These are phyloP conservation scores for Catamblyrhynchus diadema DNA, from an alignment of 2,797 vertebrate genomes.

Conservation along the genomic window DNA sequence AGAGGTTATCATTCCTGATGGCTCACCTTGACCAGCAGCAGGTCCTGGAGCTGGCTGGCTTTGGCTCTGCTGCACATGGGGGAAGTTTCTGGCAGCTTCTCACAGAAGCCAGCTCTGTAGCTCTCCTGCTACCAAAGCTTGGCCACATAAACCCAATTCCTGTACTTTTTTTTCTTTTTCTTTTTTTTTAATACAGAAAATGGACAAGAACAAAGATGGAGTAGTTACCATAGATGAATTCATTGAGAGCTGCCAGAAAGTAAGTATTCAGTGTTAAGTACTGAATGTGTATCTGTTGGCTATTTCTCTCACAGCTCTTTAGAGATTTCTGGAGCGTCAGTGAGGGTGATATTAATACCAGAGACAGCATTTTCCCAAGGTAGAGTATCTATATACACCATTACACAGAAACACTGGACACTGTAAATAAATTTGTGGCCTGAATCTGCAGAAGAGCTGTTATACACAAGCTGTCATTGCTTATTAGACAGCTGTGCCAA, in stretches of 20 bases:
- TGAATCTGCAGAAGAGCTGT: background rate
- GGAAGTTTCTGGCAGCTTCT: background rate
- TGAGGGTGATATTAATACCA: background rate
- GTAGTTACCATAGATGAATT: conserved; percentile 99
- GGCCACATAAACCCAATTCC: background rate
- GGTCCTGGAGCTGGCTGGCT: background rate
- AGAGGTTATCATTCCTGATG: background rate
- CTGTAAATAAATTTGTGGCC: background rate
- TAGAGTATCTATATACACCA: background rate
- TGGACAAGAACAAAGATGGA: conserved; percentile 99
- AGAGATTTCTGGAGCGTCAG: background rate
- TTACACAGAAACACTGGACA: background rate
- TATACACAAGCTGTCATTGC: background rate
- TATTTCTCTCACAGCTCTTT: background rate
- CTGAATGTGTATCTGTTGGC: background rate
- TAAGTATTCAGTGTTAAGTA: conserved; percentile 72
- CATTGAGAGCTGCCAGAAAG: conserved; percentile 98
- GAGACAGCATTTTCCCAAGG: background rate
- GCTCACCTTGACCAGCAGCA: background rate
- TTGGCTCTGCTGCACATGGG: background rate
- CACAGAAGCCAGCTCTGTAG: background rate
- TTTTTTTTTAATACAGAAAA: conserved; percentile 83
- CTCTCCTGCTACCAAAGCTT: background rate
- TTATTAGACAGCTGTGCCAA: background rate
- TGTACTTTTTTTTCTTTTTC: background rate